Evolutionary conservation across 35 echinoderm and acorn worm genomes (phyloP).

Genomic region (Apostichopus parvimensis): DNA sequence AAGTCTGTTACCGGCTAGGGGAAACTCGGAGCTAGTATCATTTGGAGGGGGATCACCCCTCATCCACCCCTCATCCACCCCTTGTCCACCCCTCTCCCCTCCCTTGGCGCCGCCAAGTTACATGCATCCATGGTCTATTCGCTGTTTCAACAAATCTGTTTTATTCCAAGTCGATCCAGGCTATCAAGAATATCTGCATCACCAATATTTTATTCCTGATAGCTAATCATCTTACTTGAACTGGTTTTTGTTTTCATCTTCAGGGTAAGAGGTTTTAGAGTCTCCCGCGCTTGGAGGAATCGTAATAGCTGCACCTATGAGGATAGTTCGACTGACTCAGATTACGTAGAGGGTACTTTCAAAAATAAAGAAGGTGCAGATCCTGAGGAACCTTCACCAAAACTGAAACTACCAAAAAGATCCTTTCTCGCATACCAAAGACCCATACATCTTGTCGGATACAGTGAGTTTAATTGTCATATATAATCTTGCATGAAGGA

Average conservation of each 20-base stretch:
- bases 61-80: too few species aligned
- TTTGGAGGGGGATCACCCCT: too few species aligned
- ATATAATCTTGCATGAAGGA: not conserved
- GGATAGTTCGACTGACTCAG: conserved; percentile 12
- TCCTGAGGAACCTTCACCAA: not conserved
- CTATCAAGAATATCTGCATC: too few species aligned
- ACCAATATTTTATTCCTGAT: too few species aligned
- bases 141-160: too few species aligned
- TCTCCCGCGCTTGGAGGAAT: not conserved
- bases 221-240: too few species aligned
- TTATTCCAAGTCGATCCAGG: too few species aligned
- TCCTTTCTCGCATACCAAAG: not conserved
- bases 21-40: too few species aligned
- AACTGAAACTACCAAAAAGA: not conserved
- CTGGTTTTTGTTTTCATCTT: too few species aligned
- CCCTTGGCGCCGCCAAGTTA: too few species aligned
- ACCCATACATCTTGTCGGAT: not conserved
- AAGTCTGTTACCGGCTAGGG: not conserved
- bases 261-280: not conserved
- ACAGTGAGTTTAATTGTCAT: not conserved
- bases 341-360: not conserved
- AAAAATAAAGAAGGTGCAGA: not conserved
- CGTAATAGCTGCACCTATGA: not conserved
- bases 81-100: too few species aligned
- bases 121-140: too few species aligned